A percentile compares a stretch with the other conserved stretches of the same genome.
phyloP scores from a whole-genome alignment of 2,888 invertebrate species.

The Drosophila kambysellisi region DNA sequence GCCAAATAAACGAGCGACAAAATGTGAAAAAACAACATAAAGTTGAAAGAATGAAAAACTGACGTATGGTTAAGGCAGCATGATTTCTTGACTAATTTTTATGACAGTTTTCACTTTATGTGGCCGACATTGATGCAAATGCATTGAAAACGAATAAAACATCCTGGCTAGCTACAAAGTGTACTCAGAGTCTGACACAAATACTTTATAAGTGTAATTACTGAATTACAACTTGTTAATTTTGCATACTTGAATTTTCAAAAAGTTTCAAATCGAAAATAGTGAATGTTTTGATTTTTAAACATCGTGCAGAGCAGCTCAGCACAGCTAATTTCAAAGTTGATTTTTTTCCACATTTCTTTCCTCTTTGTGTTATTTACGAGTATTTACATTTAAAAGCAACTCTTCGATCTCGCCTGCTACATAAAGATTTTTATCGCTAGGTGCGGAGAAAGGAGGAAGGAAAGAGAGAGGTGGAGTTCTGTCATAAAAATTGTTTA shows the following conservation, averaged over 20 bases:
- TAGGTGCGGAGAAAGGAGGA: not conserved
- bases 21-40: conserved; percentile 11
- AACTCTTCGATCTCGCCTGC: conserved; percentile 40
- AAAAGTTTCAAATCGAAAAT: not conserved
- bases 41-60: conserved; percentile 18
- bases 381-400: conserved; percentile 52
- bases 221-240: not conserved
- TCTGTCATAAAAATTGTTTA: conserved; percentile 64
- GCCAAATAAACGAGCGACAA: conserved; percentile 62
- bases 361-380: conserved; percentile 19
- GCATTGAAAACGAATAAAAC: not conserved
- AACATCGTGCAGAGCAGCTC: conserved; percentile 1
- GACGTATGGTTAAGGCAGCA: conserved; percentile 50
- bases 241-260: not conserved
- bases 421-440: conserved; percentile 69
- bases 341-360: conserved; percentile 7
- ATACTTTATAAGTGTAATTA: not conserved
- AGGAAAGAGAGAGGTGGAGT: conserved; percentile 4
- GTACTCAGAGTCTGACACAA: not conserved
- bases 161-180: not conserved
- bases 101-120: conserved; percentile 81
- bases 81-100: conserved; percentile 80
- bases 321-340: conserved; percentile 58
- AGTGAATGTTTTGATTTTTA: not conserved
- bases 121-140: conserved; percentile 22